Base-by-base conservation (phyloP, 1,140 invertebrate genomes). In the Ostrea denselamellosa region DNA sequence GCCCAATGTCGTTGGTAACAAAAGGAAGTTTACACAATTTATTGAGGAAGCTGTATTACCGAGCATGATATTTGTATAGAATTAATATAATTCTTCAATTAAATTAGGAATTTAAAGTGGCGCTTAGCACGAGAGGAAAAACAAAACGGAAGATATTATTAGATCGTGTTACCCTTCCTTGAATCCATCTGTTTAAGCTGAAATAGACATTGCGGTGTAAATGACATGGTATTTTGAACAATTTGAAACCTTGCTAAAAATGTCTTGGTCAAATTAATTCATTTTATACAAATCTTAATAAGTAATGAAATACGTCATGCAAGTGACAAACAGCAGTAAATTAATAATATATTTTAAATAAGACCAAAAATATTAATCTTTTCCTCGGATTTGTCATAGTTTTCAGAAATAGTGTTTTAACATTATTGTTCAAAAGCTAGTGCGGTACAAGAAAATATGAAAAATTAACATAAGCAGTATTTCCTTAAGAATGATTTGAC, bases 341-440 rank as follows among this genome's bases (percentile, higher is more conserved):
- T 44, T 44, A 44, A 44, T 44, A 44, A 44, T 44, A 44, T 2
- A 62, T 62, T 62, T n/a, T 62, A 19, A 62, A 62, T 62, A 19
- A 17, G 5, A n/a, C 56, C 56, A 62, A 62, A 62, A 62, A 62
- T 62, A 62, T 62, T 62, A 62, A 62, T 62, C 56, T 62, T 62
- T n/a, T 17, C 34, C 34, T 44, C 34, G 2, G 34, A 44, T 44
- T n/a, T 44, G 34, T 44, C 34, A 44, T 1, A 44, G 1, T 44
- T 44, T 44, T 44, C 34, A 44, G 34, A 44, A 44, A 44, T 44
- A 1, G 34, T 44, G 5, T 44, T 44, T 44, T 44, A 44, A 44
- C 34, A 44, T 44, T 44, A 44, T 44, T 44, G 34, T 44, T 44
- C 1, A 44, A 44, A 44, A 44, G 34, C 34, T 44, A 44, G 34